Base-by-base conservation (phyloP, 2,797 vertebrate genomes). In the Xiphorhynchus erythropygius region DNA sequence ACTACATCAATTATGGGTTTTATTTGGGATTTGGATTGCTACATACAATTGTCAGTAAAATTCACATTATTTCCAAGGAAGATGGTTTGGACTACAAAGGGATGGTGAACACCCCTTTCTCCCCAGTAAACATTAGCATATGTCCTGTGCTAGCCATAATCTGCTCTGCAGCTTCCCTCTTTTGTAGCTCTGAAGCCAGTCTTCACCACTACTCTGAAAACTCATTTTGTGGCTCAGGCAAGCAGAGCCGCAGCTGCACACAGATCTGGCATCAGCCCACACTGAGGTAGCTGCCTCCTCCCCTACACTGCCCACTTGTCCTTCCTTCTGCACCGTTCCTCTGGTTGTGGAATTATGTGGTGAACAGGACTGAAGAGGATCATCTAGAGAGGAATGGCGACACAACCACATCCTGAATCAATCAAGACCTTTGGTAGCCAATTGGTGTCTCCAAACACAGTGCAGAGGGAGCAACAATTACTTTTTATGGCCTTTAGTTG, bases 11-110 rank as follows among this genome's bases (percentile, higher is more conserved):
- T 53, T 33, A 19, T 0, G 7, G n/a, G 56, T 89, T 82, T 81
- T 62, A 27, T 46, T 33, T 63, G 49, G 42, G 64, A 56, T 89
- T 77, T 93, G 74, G 49, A 75, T 60, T 76, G 85, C 89, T 94
- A 94, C 74, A 77, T 49, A 79, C 11, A 37, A 56, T 10, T 65
- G 52, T 22, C 44, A 67, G 47, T 59, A 70, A 86, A 92, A 81
- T 88, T 94, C 93, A 91, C 80, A 86, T 75, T 87, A 33, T 79
- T 84, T 87, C 59, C 56, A 68, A 81, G 84, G 23, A 84, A 33
- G 5, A 28, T 25, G 4, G 69, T 64, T 92, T 6, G 8, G 39
- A 92, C n/a, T 56, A 84, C n/a, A 22, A 52, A 62, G 41, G 10
- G 53, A 18, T n/a, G 35, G 53, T 33, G 49, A 90, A 60, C 55